Conservation (phyloP, 2,888 invertebrate genomes). For the Pristionchus mayeri region DNA sequence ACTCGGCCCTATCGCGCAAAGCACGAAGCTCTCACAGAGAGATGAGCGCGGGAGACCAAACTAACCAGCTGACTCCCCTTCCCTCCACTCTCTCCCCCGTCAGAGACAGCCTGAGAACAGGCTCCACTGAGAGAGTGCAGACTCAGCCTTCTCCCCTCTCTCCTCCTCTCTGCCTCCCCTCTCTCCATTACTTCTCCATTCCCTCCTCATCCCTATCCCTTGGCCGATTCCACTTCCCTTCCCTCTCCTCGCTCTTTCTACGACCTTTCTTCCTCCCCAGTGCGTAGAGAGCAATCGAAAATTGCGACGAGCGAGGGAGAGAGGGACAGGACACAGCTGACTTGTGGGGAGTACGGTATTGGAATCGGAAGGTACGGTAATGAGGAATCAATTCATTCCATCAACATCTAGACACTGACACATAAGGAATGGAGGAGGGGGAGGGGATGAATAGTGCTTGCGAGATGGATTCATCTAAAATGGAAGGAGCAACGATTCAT, state of each 20-base stretch:
- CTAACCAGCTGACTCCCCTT: background rate
- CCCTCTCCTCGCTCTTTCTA: slow-evolving; percentile 13
- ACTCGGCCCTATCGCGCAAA: no score
- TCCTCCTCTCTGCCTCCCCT: background rate
- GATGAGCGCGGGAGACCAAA: no score
- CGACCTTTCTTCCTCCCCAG: background rate
- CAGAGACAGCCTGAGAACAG: background rate
- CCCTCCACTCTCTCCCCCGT: background rate
- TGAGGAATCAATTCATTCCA: background rate
- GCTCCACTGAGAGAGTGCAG: background rate
- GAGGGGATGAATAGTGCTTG: background rate
- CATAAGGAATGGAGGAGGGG: background rate
- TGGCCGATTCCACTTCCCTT: background rate
- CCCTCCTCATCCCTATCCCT: no score
- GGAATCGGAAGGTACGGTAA: background rate
- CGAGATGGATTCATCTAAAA: no score
- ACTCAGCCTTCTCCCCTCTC: background rate
- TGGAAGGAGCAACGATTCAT: background rate
- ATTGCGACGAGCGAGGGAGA: background rate
- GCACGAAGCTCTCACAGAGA: no score
- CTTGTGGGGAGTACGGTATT: background rate
- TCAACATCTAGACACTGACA: no score
- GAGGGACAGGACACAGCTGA: background rate
- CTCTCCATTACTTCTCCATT: background rate
- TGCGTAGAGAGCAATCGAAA: slow-evolving; percentile 2